These are phyloP conservation scores for Asarcornis scutulata DNA, from an alignment of 2,113 vertebrate genomes.

Conservation along the genomic window DNA sequence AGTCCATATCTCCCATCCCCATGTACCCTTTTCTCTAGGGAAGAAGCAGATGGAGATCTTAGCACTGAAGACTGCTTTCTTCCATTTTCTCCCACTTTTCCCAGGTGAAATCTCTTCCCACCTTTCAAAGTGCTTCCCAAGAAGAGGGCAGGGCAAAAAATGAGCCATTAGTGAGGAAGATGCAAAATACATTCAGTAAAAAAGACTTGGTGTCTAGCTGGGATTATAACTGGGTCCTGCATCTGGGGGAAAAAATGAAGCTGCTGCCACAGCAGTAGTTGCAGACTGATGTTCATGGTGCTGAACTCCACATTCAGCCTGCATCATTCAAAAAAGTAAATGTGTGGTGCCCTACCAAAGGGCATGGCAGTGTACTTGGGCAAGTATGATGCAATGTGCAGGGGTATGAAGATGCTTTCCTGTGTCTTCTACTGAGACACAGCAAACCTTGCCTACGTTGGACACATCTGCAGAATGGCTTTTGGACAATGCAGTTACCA, in stretches of 20 bases:
- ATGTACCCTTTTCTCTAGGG: rapidly evolving
- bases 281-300: background rate
- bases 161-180: background rate
- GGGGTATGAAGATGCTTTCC: background rate
- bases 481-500: background rate
- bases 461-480: background rate
- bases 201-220: background rate
- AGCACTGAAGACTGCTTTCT: background rate
- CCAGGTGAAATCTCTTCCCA: background rate
- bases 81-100: background rate
- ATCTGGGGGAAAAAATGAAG: background rate
- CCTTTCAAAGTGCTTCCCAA: background rate
- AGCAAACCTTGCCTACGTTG: background rate
- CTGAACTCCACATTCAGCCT: background rate
- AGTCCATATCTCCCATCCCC: background rate
- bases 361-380: background rate
- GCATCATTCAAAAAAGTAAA: background rate
- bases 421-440: background rate
- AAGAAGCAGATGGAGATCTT: background rate
- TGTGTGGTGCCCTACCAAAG: background rate
- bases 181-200: background rate
- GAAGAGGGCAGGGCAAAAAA: background rate
- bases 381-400: rapidly evolving
- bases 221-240: background rate
- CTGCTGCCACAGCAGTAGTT: background rate